Evolutionary conservation across 2,888 invertebrate genomes (phyloP).

Genomic region (Euproctis similis): DNA sequence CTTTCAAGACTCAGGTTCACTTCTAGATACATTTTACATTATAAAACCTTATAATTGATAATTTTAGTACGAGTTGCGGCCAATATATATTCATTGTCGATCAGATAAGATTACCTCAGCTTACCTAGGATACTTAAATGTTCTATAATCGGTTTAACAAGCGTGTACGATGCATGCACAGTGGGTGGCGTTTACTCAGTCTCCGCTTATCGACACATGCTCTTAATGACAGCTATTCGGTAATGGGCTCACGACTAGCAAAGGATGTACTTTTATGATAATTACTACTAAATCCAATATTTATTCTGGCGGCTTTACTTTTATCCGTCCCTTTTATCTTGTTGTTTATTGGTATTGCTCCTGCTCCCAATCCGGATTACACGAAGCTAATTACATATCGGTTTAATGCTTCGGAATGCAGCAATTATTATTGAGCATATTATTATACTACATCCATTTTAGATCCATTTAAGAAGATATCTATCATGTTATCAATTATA

Average conservation of each 20-base stretch:
- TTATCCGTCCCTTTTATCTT: slow-evolving; percentile 61
- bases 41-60: too few species aligned
- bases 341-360: slow-evolving; percentile 58
- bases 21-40: too few species aligned
- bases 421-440: slow-evolving; percentile 20
- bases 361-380: slow-evolving; percentile 43
- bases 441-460: too few species aligned
- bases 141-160: slow-evolving; percentile 47
- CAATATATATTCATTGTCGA: slow-evolving; percentile 48
- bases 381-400: slow-evolving; percentile 42
- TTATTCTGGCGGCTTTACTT: slow-evolving; percentile 54
- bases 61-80: slow-evolving; percentile 42
- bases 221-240: slow-evolving; percentile 67
- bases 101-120: slow-evolving; percentile 40
- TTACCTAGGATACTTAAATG: slow-evolving; percentile 44
- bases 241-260: slow-evolving; percentile 54
- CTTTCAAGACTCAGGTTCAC: too few species aligned
- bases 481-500: slow-evolving; percentile 5
- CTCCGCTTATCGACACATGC: slow-evolving; percentile 41
- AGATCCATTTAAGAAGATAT: slow-evolving; percentile 15
- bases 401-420: slow-evolving; percentile 27
- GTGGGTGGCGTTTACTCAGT: slow-evolving; percentile 57
- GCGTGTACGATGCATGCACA: slow-evolving; percentile 33
- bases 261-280: slow-evolving; percentile 66
- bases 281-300: slow-evolving; percentile 67